These are phyloP conservation scores for Spizaetus ornatus DNA, from an alignment of 2,113 vertebrate genomes.

Conservation along the genomic window DNA sequence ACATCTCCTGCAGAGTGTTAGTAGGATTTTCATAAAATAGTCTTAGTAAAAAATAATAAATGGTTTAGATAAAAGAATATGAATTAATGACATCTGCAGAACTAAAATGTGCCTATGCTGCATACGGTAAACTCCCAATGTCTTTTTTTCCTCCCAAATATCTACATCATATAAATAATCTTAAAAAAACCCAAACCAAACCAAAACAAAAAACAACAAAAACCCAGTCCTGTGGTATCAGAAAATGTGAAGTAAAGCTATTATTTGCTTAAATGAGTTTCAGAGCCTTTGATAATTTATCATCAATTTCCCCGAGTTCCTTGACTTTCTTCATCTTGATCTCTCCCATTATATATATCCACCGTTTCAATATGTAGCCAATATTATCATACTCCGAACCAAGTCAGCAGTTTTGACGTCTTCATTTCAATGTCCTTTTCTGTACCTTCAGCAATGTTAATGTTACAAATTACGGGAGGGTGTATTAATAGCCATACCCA, in stretches of 20 bases:
- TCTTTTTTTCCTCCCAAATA: background rate
- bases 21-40: background rate
- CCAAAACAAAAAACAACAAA: background rate
- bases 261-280: slow-evolving; percentile 59
- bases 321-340: slow-evolving; percentile 69
- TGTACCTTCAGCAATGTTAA: slow-evolving; percentile 88
- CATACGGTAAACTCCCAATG: background rate
- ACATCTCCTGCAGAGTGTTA: background rate
- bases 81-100: background rate
- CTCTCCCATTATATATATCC: slow-evolving; percentile 57
- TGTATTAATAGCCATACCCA: slow-evolving; percentile 82
- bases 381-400: slow-evolving; percentile 68
- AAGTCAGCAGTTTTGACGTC: slow-evolving; percentile 85
- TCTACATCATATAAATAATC: background rate
- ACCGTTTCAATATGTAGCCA: slow-evolving; percentile 63
- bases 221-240: background rate
- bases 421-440: slow-evolving; percentile 87
- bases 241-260: slow-evolving; percentile 21
- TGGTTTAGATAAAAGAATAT: background rate
- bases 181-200: background rate
- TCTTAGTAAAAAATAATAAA: background rate
- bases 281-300: slow-evolving; percentile 52
- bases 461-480: slow-evolving; percentile 85
- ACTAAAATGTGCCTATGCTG: background rate
- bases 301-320: slow-evolving; percentile 55